These are phyloP conservation scores for Darevskia nairensis DNA, from an alignment of 2,797 vertebrate species.

Conservation along the genomic window DNA sequence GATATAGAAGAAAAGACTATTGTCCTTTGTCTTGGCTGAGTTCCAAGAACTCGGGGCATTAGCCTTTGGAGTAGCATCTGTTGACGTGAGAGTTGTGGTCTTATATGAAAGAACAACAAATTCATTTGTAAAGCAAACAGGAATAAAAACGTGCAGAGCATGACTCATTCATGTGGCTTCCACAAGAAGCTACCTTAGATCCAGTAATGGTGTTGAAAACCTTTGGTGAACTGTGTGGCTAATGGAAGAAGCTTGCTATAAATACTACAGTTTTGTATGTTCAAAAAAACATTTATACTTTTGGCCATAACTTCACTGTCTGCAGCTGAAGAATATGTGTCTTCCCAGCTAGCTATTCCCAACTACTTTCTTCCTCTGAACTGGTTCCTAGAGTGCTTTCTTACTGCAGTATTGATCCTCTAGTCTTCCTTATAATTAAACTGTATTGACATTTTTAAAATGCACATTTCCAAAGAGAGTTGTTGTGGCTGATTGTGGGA, in stretches of 20 bases:
- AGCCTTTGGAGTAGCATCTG: neutral
- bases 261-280: neutral
- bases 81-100: neutral
- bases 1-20: neutral
- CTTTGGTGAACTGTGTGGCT: conserved; percentile 19
- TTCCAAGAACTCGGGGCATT: neutral
- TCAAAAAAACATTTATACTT: neutral
- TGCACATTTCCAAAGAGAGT: neutral
- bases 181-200: neutral
- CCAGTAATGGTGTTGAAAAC: neutral
- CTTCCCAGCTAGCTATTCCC: neutral
- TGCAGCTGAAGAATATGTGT: neutral
- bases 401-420: neutral
- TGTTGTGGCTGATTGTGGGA: neutral
- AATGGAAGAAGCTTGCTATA: neutral
- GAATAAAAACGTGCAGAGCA: neutral
- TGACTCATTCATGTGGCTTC: neutral
- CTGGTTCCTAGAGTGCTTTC: neutral
- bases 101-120: neutral
- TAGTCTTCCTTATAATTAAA: neutral
- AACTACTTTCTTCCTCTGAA: neutral
- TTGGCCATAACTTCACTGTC: neutral
- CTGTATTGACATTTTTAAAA: neutral
- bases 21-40: neutral
- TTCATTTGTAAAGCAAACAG: neutral